A percentile compares a stretch with the other conserved stretches of the same genome.
Conservation (phyloP, 2,113 vertebrate species). For the Hemiprocne comata region DNA sequence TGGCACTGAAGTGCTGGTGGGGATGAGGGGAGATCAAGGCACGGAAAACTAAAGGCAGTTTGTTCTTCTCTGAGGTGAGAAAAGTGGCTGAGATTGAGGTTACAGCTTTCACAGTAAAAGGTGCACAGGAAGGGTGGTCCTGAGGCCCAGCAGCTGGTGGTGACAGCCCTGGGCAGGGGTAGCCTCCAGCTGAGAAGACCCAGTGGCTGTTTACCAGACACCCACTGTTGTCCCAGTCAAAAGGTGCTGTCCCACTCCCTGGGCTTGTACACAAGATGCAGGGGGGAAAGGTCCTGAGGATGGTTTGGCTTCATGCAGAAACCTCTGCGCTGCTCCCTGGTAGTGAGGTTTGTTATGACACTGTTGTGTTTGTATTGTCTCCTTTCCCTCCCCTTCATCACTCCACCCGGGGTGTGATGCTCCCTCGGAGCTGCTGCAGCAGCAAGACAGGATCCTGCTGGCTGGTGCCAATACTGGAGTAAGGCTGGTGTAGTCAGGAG, state of each 20-base stretch:
- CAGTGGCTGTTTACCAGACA: not conserved
- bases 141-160: not conserved
- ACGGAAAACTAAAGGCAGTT: not conserved
- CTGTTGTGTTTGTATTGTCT: not conserved
- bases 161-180: rapidly evolving
- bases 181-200: not conserved
- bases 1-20: not conserved
- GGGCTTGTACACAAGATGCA: not conserved
- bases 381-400: not conserved
- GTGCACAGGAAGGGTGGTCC: not conserved
- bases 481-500: not conserved
- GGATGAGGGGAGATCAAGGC: not conserved
- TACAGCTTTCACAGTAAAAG: not conserved
- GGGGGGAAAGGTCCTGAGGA: not conserved
- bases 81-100: not conserved
- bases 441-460: rapidly evolving
- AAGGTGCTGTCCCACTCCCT: no score
- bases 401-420: not conserved
- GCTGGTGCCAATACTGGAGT: not conserved
- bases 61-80: not conserved
- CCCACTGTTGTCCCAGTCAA: rapidly evolving
- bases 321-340: rapidly evolving
- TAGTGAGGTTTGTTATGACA: not conserved
- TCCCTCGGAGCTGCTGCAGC: not conserved
- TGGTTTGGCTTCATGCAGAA: not conserved